Base-by-base conservation (phyloP, 2,888 invertebrate genomes). In the Andrena camellia region DNA sequence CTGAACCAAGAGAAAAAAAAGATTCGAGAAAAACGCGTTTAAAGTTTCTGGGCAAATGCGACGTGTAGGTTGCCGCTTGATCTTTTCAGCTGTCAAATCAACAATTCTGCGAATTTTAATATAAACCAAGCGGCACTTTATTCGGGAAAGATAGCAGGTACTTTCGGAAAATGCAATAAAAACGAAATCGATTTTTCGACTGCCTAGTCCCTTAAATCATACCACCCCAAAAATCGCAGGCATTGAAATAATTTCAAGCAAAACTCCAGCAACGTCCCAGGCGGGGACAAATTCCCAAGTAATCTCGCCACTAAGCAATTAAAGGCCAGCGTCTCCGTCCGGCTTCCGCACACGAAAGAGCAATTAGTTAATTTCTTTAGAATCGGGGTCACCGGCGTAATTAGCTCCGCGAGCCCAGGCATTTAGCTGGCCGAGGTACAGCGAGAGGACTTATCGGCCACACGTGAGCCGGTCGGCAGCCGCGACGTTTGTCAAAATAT, bases 331-430 rank as follows among this genome's bases (percentile, higher is more conserved):
- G 52, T 20, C 50, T 10, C 23, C 8, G 17, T 1, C 8, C 10
- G 50, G 2, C 17, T 33, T 52, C 20, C 23, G 29, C 1, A 54
- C 74, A 62, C 62, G 69, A 59, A 52, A 33, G 10, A 20, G 70
- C 48, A 67, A 77, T 80, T 72, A 72, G 33, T 66, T 71, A 63
- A 66, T 81, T 76, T 54, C 67, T 75, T 60, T 66, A 33, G 70
- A 57, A 66, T 50, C 64, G 23, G 20, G 50, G 59, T 17, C 50
- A 31, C 17, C 20, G 26, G 23, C 17, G 60, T 33, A 74, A 50
- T 69, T 63, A 62, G 54, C 59, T 35, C 35, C 31, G n/a, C 26
- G 31, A 29, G 5, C 35, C 33, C 8, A 17, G 10, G 10, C 35
- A 54, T 74, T 70, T 63, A 60, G 7, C 10, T 0, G 20, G 35